Percentiles rank a stretch among this genome's conserved stretches.
Conservation (phyloP, 2,888 invertebrate genomes). For the Drosophila vallismaia region DNA sequence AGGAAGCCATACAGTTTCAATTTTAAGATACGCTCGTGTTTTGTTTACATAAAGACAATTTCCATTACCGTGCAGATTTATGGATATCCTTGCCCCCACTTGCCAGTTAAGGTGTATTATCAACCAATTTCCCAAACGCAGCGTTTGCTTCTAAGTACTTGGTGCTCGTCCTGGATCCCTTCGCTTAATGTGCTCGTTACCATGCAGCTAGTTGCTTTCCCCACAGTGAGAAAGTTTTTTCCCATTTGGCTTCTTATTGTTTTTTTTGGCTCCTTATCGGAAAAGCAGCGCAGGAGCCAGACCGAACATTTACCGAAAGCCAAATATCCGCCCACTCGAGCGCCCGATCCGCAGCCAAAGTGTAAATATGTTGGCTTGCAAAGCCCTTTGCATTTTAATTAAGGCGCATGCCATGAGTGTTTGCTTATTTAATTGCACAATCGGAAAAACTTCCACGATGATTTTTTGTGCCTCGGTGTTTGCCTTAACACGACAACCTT, state of each 20-base stretch:
- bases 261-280: constrained; percentile 47
- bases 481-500: constrained; percentile 66
- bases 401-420: constrained; percentile 59
- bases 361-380: constrained; percentile 52
- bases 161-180: constrained; percentile 26
- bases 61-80: constrained; percentile 55
- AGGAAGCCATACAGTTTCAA: constrained; percentile 5
- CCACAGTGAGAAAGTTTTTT: constrained; percentile 1
- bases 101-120: constrained; percentile 53
- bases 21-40: constrained; percentile 9
- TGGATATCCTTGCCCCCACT: constrained; percentile 31
- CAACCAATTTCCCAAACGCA: constrained; percentile 60
- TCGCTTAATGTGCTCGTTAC: constrained; percentile 57
- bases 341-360: constrained; percentile 19
- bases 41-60: constrained; percentile 37
- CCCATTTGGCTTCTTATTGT: constrained; percentile 7
- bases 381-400: constrained; percentile 68
- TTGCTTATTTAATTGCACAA: constrained; percentile 77
- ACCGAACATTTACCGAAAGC: constrained; percentile 7
- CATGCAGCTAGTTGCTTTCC: constrained; percentile 41
- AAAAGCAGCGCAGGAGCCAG: constrained; percentile 37
- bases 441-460: constrained; percentile 67
- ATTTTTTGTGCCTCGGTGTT: constrained; percentile 53
- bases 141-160: constrained; percentile 36
- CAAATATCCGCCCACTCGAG: constrained; percentile 25